These are phyloP conservation scores for Apteryx owenii DNA, from an alignment of 2,113 vertebrate genomes.

Conservation along the genomic window DNA sequence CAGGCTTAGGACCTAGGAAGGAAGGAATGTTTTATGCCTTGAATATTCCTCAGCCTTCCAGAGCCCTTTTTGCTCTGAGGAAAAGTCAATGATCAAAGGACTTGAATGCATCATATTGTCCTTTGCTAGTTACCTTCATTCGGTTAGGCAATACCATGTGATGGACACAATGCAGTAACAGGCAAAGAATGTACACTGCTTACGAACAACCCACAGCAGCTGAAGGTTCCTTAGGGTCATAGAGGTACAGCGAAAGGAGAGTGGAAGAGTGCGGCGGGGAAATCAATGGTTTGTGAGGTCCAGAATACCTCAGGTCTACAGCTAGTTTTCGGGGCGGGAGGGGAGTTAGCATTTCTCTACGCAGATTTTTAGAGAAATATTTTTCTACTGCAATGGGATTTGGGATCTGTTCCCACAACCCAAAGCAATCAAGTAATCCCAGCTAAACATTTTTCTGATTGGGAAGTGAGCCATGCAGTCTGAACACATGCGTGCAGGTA, in stretches of 20 bases:
- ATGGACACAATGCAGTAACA: not conserved
- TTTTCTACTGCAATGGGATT: not conserved
- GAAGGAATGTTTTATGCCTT: not conserved
- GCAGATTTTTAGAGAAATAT: not conserved
- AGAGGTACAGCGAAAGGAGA: not conserved
- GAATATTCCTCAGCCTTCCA: not conserved
- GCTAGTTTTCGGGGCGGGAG: not conserved
- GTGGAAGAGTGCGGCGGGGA: not conserved
- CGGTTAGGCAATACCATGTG: not conserved
- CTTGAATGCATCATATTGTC: not conserved
- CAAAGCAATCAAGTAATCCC: too few relatives aligned
- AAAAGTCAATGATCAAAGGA: not conserved
- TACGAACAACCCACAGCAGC: not conserved
- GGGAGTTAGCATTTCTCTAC: not conserved
- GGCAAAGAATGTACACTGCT: not conserved
- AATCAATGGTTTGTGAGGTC: not conserved
- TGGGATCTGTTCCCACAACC: rapidly evolving
- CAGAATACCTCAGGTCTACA: not conserved
- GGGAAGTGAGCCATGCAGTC: too few relatives aligned
- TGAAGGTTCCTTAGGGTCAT: not conserved
- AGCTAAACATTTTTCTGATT: too few relatives aligned
- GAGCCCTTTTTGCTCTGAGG: not conserved
- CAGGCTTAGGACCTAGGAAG: not conserved
- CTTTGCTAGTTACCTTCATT: not conserved
- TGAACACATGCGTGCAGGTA: rapidly evolving